Percentiles rank a stretch among this genome's conserved stretches.
These are phyloP conservation scores for Tinamus guttatus DNA, from an alignment of 2,113 vertebrate species.

Conservation along the genomic window DNA sequence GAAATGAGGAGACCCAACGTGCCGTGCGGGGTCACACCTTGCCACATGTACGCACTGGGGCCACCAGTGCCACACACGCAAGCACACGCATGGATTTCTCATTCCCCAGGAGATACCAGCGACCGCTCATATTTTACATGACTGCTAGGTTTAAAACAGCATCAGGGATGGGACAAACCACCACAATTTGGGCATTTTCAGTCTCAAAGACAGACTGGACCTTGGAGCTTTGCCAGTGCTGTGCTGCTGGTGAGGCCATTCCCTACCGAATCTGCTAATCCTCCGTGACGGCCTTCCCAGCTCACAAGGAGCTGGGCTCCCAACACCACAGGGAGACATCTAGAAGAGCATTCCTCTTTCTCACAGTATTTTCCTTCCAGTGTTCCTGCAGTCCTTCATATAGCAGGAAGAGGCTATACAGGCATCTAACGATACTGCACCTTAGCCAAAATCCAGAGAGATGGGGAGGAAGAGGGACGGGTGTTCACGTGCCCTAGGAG, in stretches of 20 bases:
- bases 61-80: background rate
- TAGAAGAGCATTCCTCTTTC: background rate
- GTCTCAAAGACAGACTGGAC: rapidly evolving
- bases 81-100: background rate
- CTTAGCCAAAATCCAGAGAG: background rate
- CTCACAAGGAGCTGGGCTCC: background rate
- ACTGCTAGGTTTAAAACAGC: background rate
- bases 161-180: background rate
- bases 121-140: rapidly evolving
- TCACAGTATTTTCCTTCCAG: background rate
- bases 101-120: background rate
- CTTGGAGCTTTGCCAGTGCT: background rate
- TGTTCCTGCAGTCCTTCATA: background rate
- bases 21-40: slow-evolving; percentile 72
- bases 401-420: background rate
- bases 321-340: background rate
- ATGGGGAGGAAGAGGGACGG: background rate
- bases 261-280: background rate
- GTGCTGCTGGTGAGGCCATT: background rate
- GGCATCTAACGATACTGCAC: background rate
- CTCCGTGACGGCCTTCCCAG: background rate
- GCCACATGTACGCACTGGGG: slow-evolving; percentile 25
- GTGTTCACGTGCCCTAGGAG: background rate
- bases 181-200: background rate
- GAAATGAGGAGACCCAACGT: background rate